A percentile compares a stretch with the other conserved stretches of the same genome.
These are phyloP conservation scores for Platyrinchus mystaceus DNA, from an alignment of 2,797 vertebrate species.

Conservation along the genomic window DNA sequence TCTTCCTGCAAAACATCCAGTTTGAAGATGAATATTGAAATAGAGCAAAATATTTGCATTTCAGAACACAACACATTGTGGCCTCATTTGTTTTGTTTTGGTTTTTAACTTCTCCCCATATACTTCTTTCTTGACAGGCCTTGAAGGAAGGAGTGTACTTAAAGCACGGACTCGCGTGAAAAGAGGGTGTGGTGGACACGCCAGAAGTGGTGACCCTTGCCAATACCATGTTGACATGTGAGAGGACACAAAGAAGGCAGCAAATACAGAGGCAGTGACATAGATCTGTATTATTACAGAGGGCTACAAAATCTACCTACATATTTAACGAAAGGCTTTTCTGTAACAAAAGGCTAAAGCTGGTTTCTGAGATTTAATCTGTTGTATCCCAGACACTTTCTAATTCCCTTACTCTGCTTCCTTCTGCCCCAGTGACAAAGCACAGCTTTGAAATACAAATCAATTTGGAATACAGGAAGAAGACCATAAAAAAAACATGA, in stretches of 20 bases:
- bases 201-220: constrained; percentile 22
- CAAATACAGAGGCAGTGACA: background rate
- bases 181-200: background rate
- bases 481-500: background rate
- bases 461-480: background rate
- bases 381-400: background rate
- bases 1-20: background rate
- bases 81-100: background rate
- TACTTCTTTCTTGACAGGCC: background rate
- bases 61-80: background rate
- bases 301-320: background rate
- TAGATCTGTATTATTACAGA: background rate
- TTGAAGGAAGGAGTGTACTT: background rate
- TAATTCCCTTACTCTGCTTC: background rate
- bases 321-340: background rate
- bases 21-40: background rate
- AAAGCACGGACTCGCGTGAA: background rate
- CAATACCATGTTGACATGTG: background rate
- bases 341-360: background rate
- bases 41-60: background rate
- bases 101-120: background rate
- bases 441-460: constrained; percentile 10
- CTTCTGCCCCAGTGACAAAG: background rate
- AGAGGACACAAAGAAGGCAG: background rate
- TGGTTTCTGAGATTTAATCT: background rate